Conservation (phyloP, 2,113 vertebrate genomes). For the Crotophaga sulcirostris region DNA sequence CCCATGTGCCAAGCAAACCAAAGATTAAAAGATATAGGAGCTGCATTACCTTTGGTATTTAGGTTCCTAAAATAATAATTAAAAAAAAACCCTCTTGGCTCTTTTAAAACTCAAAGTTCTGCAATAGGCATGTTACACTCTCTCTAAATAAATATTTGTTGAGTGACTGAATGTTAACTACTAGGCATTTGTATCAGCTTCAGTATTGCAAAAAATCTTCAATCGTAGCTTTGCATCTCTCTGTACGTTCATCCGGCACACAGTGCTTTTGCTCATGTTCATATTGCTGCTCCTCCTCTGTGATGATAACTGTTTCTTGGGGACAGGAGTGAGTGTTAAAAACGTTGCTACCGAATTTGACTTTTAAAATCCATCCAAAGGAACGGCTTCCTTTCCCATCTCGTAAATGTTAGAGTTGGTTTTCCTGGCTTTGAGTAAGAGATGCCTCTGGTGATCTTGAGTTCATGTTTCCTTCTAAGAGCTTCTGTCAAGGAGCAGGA, state of each 20-base stretch:
- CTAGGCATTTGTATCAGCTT: neutral
- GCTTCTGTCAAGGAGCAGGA: neutral
- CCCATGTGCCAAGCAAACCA: neutral
- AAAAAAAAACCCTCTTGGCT: neutral
- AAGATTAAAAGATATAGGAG: neutral
- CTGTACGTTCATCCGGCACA: neutral
- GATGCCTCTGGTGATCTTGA: neutral
- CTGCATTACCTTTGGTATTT: neutral
- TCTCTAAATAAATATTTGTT: conserved; percentile 44
- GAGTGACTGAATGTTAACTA: conserved; percentile 44
- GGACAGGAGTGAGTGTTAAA: neutral
- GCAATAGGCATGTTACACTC: neutral
- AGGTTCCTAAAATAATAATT: neutral
- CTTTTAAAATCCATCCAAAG: neutral
- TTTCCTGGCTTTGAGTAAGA: neutral
- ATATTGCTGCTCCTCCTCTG: neutral
- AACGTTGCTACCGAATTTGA: neutral
- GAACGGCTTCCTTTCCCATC: neutral
- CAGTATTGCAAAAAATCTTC: conserved; percentile 5
- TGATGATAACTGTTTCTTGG: neutral
- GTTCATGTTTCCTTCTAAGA: neutral
- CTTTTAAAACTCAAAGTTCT: neutral
- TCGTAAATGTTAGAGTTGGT: neutral
- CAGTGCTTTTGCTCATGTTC: neutral
- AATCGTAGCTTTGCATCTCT: neutral